Evolutionary conservation across 2,113 vertebrate genomes (phyloP).

Genomic region (Ochotona curzoniae): DNA sequence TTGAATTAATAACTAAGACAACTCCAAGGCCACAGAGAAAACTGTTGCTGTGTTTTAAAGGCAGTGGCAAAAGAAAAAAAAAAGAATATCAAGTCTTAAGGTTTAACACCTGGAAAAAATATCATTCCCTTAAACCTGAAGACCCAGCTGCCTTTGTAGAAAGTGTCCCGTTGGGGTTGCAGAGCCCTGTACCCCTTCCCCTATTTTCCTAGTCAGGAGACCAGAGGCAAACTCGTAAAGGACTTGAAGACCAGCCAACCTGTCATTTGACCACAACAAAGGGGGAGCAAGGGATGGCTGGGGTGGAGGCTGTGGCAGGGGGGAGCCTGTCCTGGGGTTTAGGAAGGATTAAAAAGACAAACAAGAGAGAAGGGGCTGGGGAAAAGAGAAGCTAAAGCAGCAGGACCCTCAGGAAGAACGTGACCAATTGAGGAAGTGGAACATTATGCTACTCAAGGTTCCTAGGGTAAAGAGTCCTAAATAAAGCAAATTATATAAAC

Average conservation of each 20-base stretch:
- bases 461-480: background rate
- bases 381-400: background rate
- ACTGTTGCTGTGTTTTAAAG: slow-evolving; percentile 45
- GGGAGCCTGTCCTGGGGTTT: background rate
- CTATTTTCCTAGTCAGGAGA: slow-evolving; percentile 36
- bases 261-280: slow-evolving; percentile 35
- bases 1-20: slow-evolving; percentile 72
- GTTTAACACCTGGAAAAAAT: slow-evolving; percentile 72
- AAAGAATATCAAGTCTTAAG: slow-evolving; percentile 20
- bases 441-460: background rate
- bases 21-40: slow-evolving; percentile 59
- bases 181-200: background rate
- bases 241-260: slow-evolving; percentile 57
- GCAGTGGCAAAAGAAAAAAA: slow-evolving; percentile 59
- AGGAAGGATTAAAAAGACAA: slow-evolving; percentile 36
- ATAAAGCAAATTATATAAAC: background rate
- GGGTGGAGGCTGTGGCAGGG: background rate
- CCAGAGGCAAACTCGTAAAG: background rate
- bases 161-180: slow-evolving; percentile 32
- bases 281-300: background rate
- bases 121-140: slow-evolving; percentile 44
- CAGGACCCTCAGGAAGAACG: background rate
- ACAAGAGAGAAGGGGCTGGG: background rate
- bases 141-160: slow-evolving; percentile 11
- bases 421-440: background rate